A percentile compares a stretch with the other conserved stretches of the same genome.
phyloP scores from a whole-genome alignment of 2,888 invertebrate genomes.

The Diogma glabrata region DNA sequence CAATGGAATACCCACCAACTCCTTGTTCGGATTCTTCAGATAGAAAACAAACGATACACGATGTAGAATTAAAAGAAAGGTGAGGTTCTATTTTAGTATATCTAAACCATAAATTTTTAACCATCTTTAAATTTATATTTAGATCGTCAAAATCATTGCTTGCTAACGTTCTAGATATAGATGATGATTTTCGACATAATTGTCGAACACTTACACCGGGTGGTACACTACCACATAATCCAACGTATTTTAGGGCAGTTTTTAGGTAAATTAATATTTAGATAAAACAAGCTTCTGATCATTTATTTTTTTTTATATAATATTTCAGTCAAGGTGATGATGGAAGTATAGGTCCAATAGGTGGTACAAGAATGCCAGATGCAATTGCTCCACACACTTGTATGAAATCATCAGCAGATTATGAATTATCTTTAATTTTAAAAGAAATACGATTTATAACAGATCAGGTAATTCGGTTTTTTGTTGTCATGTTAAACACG shows the following conservation, averaged over 20 bases:
- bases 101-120: no score
- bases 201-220: slow-evolving; percentile 57
- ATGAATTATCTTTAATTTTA: slow-evolving; percentile 88
- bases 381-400: slow-evolving; percentile 70
- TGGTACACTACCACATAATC: slow-evolving; percentile 44
- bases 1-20: slow-evolving; percentile 38
- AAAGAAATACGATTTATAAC: slow-evolving; percentile 91
- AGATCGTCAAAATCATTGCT: slow-evolving; percentile 87
- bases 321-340: slow-evolving; percentile 35
- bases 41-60: slow-evolving; percentile 64
- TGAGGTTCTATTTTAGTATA: slow-evolving; percentile 18
- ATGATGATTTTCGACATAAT: slow-evolving; percentile 85
- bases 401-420: slow-evolving; percentile 69
- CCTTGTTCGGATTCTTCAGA: slow-evolving; percentile 48
- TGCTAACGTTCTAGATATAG: slow-evolving; percentile 94
- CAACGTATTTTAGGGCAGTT: slow-evolving; percentile 59
- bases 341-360: slow-evolving; percentile 42
- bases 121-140: no score
- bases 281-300: not conserved
- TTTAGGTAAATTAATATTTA: slow-evolving; percentile 46
- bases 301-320: not conserved
- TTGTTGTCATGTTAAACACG: not conserved
- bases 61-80: slow-evolving; percentile 77
- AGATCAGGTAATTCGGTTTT: slow-evolving; percentile 49
- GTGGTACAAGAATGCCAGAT: slow-evolving; percentile 61